phyloP scores from a whole-genome alignment of 2,888 invertebrate genomes.

The Drosophila antonietae region DNA sequence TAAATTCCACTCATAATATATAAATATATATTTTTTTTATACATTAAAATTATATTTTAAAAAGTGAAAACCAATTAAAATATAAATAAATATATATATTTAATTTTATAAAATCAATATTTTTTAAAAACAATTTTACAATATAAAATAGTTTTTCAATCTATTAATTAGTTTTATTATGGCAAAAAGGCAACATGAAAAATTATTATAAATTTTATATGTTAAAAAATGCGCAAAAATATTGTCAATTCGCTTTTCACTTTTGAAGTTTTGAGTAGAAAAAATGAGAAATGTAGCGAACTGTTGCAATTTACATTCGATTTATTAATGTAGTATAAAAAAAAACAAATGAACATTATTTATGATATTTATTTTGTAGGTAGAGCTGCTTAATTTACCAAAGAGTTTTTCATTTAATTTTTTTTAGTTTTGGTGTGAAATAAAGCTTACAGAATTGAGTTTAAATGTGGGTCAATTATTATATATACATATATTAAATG shows the following conservation, averaged over 20 bases:
- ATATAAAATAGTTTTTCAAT: background rate
- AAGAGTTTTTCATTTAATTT: slow-evolving; percentile 9
- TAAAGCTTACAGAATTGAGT: slow-evolving; percentile 29
- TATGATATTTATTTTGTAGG: slow-evolving; percentile 42
- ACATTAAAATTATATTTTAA: no score
- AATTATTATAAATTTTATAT: background rate
- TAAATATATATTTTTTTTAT: no score
- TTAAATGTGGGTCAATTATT: slow-evolving; percentile 27
- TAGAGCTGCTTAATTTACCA: slow-evolving; percentile 48
- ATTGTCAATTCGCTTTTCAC: background rate
- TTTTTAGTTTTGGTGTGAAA: slow-evolving; percentile 18
- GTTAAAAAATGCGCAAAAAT: background rate
- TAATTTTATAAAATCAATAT: no score
- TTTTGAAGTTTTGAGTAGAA: background rate
- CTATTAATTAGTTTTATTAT: background rate
- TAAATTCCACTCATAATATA: no score
- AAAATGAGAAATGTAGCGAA: background rate
- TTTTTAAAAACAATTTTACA: no score
- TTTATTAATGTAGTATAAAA: slow-evolving; percentile 14
- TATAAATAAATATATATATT: no score
- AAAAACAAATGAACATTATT: slow-evolving; percentile 23
- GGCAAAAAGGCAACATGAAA: background rate
- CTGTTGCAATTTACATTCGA: slow-evolving; percentile 12
- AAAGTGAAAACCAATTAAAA: no score
- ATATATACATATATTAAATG: background rate